Evolutionary conservation across 2,113 vertebrate species (phyloP), one percentile per base, ranked within the genome.

Genomic region (Hippoglossus stenolepis): DNA sequence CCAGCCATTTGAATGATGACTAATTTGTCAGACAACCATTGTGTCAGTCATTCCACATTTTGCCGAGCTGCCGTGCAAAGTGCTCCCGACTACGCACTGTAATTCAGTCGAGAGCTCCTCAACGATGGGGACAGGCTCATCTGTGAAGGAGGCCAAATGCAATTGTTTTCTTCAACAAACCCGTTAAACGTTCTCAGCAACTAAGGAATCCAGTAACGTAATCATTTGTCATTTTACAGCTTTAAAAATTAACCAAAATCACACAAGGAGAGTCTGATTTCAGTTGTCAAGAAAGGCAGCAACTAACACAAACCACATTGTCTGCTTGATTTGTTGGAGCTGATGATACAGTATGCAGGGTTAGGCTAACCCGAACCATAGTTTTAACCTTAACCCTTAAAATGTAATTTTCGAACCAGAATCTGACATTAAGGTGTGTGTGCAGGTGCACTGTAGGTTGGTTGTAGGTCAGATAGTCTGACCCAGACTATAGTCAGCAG

Each of bases 21-120:
- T 35, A 1, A 43, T 23, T n/a, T 67, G 13, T 9, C 18, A n/a
- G 18, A 53, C 51, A 53, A 53, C 8, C 6, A 21, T 23, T 21
- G 14, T 74, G 65, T 66, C 64, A 23, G 54, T 57, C 51, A 54
- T 49, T 49, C 45, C 45, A 49, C 45, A 49, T 49, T 49, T 6
- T 18, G 14, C 15, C 4, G 13, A 4, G 45, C 51, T 53, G 51
- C 20, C 4, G 20, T 53, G 51, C 51, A 53, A 53, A n/a, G 2
- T 11, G 18, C 20, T 21, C 51, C 51, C 20, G 5, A 14, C 51
- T 3, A 4, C 7, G 20, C 20, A 21, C 20, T 21, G 51, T 21
- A n/a, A 3, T 54, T 54, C 11, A 20, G 14, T 6, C 4, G 45
- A 10, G 45, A 17, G 18, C 51, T 11, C 9, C 51, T 54, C 51